Base-by-base conservation (phyloP, 2,113 vertebrate species). In the Patagioenas fasciata region DNA sequence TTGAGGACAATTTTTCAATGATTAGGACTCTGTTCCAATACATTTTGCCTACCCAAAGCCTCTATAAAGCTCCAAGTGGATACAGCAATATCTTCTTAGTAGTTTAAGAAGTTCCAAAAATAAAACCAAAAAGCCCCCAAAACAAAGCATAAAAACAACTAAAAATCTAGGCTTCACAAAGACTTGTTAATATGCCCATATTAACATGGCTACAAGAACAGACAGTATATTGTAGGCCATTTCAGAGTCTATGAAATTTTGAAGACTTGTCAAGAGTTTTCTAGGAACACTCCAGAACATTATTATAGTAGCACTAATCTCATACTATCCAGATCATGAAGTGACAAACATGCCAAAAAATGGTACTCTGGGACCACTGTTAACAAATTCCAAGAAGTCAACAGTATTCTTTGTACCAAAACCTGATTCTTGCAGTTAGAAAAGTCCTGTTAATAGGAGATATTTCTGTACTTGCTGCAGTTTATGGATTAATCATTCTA, bases 371-470 rank as follows among this genome's bases (percentile, higher is more conserved):
- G 69, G 70, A 85, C 17, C 16, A 84, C 3, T 58, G 13, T 42
- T 85, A 94, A 66, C 69, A 91, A 96, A 88, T 77, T 81, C 57
- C 28, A 81, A 40, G 36, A 67, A 90, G 42, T 50, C 54, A 86
- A 72, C 1, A 29, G n/a, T 12, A 54, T 21, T 73, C 80, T 82
- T 4, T 60, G 4, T 92, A 69, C 3, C 31, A 82, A 93, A 77
- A 70, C 3, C 23, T 21, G 29, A 72, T 11, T 80, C 34, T 17
- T 48, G 40, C 53, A 80, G 34, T 48, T 69, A 67, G 10, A 74
- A 17, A 61, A 25, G 5, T 32, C 21, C 6, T 6, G 15, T 42
- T 85, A 74, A 3, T 8, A 72, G 31, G 9, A 82, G 14, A 1
- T n/a, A 80, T n/a, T 85, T 91, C 50, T 70, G 32, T 26, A 86